Percentiles rank a stretch among this genome's conserved stretches.
Evolutionary conservation across 2,888 invertebrate species (phyloP).

Genomic region (Pinctada fucata): DNA sequence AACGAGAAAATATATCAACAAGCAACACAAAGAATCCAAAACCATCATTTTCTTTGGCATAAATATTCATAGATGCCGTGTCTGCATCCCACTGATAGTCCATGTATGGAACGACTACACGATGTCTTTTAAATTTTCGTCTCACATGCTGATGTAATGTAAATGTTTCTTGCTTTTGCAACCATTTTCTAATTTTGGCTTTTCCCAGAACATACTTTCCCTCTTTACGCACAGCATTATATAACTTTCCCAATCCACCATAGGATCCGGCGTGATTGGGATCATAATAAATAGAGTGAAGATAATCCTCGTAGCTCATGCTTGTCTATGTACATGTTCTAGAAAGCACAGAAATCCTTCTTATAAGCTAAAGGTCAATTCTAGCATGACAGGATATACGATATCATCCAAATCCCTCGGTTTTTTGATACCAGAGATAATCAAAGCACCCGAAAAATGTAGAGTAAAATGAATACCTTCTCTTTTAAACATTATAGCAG

Average conservation of each 20-base stretch:
- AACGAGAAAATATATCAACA: no score
- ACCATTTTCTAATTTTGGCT: no score
- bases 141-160: no score
- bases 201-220: constrained; percentile 38
- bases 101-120: no score
- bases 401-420: background rate
- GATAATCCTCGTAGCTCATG: constrained; percentile 1
- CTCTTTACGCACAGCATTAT: constrained; percentile 42
- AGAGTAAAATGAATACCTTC: constrained; percentile 3
- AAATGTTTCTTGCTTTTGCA: no score
- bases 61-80: no score
- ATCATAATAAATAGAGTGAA: background rate
- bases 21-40: background rate
- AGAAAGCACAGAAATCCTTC: no score
- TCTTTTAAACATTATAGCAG: constrained; percentile 14
- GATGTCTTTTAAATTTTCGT: no score
- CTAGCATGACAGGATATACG: constrained; percentile 10
- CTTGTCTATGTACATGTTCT: no score
- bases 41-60: constrained; percentile 16
- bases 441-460: background rate
- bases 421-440: background rate
- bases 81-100: no score
- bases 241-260: constrained; percentile 36
- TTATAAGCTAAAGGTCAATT: constrained; percentile 5
- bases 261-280: background rate